A percentile compares a stretch with the other conserved stretches of the same genome.
phyloP scores from a whole-genome alignment of 2,113 vertebrate species.

The Myrmophylax atrothorax region DNA sequence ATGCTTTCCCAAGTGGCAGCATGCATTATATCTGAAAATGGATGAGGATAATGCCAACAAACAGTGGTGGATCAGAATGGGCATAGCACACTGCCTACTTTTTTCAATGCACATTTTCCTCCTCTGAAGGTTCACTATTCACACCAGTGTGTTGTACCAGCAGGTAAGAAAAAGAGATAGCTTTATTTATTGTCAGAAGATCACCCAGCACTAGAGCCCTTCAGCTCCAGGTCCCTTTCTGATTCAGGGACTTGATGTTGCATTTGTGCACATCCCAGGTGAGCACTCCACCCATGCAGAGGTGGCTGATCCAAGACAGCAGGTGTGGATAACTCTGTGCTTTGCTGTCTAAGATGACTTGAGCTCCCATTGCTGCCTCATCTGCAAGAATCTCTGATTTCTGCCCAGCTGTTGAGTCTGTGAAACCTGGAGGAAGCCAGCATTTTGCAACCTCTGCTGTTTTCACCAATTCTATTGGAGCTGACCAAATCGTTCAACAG shows the following conservation, averaged over 20 bases:
- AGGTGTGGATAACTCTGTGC: background rate
- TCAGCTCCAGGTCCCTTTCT: no score
- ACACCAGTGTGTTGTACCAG: background rate
- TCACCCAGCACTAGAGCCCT: background rate
- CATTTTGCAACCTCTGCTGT: background rate
- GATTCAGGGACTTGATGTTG: background rate
- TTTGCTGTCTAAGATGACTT: background rate
- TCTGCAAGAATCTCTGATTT: background rate
- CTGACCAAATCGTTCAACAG: background rate
- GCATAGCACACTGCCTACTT: background rate
- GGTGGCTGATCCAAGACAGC: accelerated
- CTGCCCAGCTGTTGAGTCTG: background rate
- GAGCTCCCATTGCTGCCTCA: background rate
- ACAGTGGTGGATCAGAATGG: background rate
- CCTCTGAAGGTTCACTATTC: background rate
- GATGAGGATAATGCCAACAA: background rate
- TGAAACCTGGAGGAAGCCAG: background rate
- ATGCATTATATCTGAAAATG: accelerated
- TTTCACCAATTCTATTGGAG: background rate
- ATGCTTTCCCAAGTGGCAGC: background rate
- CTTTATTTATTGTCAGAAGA: background rate
- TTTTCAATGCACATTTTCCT: background rate
- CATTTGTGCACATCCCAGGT: background rate
- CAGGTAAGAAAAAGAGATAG: no score
- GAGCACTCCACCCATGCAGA: accelerated